These are phyloP conservation scores for Acanthococcus lagerstroemiae DNA, from an alignment of 2,888 invertebrate species.

Conservation along the genomic window DNA sequence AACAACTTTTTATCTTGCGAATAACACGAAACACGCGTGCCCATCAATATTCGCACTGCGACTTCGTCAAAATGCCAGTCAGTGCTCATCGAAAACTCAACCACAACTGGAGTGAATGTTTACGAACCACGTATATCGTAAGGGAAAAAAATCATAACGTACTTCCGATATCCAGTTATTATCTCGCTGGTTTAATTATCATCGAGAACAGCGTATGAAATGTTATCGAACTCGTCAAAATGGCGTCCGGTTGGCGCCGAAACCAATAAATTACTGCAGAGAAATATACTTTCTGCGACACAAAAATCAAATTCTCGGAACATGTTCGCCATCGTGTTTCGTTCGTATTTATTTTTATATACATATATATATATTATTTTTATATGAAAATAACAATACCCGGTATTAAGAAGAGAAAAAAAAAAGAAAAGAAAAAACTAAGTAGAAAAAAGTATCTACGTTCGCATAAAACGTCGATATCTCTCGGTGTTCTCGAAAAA, in stretches of 20 bases:
- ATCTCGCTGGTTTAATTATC: constrained; percentile 25
- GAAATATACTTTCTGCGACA: not conserved
- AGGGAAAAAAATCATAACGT: too few species aligned
- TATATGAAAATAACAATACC: too few species aligned
- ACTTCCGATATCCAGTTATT: constrained; percentile 6
- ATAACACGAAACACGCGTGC: not conserved
- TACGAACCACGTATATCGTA: not conserved
- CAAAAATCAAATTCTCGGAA: not conserved
- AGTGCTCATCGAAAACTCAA: not conserved
- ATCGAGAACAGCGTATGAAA: constrained; percentile 25
- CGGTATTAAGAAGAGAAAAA: too few species aligned
- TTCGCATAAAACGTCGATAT: too few species aligned
- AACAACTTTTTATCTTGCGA: not conserved
- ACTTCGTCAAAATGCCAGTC: not conserved
- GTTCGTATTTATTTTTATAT: too few species aligned
- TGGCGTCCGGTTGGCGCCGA: constrained; percentile 25
- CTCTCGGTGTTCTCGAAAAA: too few species aligned
- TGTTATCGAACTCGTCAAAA: constrained; percentile 27
- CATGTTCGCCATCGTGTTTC: too few species aligned
- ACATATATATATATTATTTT: too few species aligned
- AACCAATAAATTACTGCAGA: constrained; percentile 21
- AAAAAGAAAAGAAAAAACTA: too few species aligned
- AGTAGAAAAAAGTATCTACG: too few species aligned
- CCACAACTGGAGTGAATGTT: not conserved
- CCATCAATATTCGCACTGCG: not conserved